Percentiles rank a stretch among this genome's conserved stretches.
These are phyloP conservation scores for Halictus quadricinctus DNA, from an alignment of 2,888 invertebrate genomes.

Conservation along the genomic window DNA sequence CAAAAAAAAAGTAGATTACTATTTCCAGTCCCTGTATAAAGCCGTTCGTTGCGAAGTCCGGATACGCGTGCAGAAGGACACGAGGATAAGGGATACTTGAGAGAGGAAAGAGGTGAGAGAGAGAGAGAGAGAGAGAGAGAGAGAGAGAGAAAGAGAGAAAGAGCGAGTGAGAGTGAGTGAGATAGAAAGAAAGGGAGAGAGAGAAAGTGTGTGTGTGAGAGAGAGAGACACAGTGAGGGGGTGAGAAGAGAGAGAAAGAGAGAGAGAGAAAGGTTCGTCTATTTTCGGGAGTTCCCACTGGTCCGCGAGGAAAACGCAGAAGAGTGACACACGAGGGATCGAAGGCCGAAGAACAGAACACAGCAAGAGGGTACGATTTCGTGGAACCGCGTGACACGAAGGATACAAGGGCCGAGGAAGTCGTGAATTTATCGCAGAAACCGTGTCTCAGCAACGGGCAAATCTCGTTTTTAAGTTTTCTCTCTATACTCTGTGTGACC, in stretches of 20 bases:
- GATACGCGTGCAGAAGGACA: conserved; percentile 46
- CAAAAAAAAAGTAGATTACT: conserved; percentile 36
- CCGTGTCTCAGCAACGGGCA: conserved; percentile 63
- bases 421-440: conserved; percentile 38
- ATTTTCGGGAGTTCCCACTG: conserved; percentile 57
- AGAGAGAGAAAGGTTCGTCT: conserved; percentile 40
- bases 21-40: conserved; percentile 52
- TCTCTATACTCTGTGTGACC: conserved; percentile 76
- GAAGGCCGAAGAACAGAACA: conserved; percentile 9
- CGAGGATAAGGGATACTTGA: conserved; percentile 33
- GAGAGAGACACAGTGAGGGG: neutral
- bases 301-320: conserved; percentile 33
- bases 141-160: conserved; percentile 7
- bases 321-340: conserved; percentile 16
- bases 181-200: neutral
- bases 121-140: conserved; percentile 24
- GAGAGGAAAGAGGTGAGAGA: conserved; percentile 20
- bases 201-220: neutral
- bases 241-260: neutral
- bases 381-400: conserved; percentile 19
- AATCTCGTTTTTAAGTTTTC: conserved; percentile 73
- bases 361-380: conserved; percentile 2
- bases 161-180: neutral
- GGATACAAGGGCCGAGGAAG: conserved; percentile 23
- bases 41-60: conserved; percentile 59